phyloP scores from a whole-genome alignment of 2,888 invertebrate species.

The Synergus itoensis region DNA sequence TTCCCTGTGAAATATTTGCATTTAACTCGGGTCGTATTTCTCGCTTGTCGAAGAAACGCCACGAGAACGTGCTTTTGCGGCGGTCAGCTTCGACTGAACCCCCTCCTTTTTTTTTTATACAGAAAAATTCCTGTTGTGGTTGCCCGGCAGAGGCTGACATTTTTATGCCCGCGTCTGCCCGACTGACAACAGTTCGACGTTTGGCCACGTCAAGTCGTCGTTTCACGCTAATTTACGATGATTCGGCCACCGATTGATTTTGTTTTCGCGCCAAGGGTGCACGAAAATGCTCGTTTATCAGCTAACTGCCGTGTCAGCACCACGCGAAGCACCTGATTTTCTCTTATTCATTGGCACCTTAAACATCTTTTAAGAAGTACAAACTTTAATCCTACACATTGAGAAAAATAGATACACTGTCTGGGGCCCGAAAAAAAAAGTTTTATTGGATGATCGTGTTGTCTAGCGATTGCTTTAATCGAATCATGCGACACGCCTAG shows the following conservation, averaged over 20 bases:
- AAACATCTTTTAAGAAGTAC: background rate
- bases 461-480: slow-evolving; percentile 56
- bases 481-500: slow-evolving; percentile 64
- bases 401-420: too few species aligned
- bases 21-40: slow-evolving; percentile 38
- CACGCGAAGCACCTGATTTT: slow-evolving; percentile 32
- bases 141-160: slow-evolving; percentile 57
- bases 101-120: slow-evolving; percentile 45
- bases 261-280: slow-evolving; percentile 52
- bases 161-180: slow-evolving; percentile 64
- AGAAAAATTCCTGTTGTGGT: slow-evolving; percentile 29
- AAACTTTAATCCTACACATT: background rate
- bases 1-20: slow-evolving; percentile 35
- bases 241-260: slow-evolving; percentile 73
- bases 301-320: slow-evolving; percentile 36
- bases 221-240: slow-evolving; percentile 71
- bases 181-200: slow-evolving; percentile 61
- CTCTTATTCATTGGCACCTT: background rate
- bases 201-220: slow-evolving; percentile 62
- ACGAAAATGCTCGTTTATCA: slow-evolving; percentile 48
- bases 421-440: background rate
- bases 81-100: slow-evolving; percentile 32
- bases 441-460: slow-evolving; percentile 52
- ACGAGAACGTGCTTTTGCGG: slow-evolving; percentile 42
- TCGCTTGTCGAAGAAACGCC: slow-evolving; percentile 42